A percentile compares a stretch with the other conserved stretches of the same genome.
Evolutionary conservation across 2,888 invertebrate genomes (phyloP).

Genomic region (Catocala fraxini): DNA sequence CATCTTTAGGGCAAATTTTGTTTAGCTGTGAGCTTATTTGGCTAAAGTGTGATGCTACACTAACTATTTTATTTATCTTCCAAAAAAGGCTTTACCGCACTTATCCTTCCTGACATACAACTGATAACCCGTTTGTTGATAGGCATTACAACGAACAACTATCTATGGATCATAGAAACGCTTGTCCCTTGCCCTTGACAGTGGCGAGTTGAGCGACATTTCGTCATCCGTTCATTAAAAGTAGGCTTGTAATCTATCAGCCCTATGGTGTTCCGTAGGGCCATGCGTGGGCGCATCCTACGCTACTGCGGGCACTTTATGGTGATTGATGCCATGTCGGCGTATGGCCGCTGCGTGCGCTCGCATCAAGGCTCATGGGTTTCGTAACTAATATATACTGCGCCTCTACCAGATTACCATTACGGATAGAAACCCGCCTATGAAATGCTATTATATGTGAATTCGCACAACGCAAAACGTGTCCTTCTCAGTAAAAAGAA

Average conservation of each 20-base stretch:
- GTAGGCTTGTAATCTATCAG: conserved; percentile 2
- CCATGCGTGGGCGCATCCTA: conserved; percentile 37
- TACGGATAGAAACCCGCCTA: conserved; percentile 6
- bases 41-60: no score
- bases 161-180: no score
- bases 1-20: no score
- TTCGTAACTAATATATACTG: conserved; percentile 17
- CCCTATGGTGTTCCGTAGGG: conserved; percentile 30
- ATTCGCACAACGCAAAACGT: conserved; percentile 1
- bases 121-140: no score
- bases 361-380: conserved; percentile 23
- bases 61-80: no score
- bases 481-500: background rate
- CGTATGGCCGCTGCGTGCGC: background rate
- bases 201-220: no score
- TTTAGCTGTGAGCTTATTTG: no score
- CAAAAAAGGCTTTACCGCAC: no score
- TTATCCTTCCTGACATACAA: no score
- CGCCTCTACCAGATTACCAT: conserved; percentile 9
- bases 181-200: no score
- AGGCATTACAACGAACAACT: no score
- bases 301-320: conserved; percentile 30
- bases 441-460: conserved; percentile 10
- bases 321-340: conserved; percentile 13
- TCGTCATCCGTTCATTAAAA: background rate